Evolutionary conservation across 2,797 vertebrate genomes (phyloP).

Genomic region (Gadopsis bispinosus): DNA sequence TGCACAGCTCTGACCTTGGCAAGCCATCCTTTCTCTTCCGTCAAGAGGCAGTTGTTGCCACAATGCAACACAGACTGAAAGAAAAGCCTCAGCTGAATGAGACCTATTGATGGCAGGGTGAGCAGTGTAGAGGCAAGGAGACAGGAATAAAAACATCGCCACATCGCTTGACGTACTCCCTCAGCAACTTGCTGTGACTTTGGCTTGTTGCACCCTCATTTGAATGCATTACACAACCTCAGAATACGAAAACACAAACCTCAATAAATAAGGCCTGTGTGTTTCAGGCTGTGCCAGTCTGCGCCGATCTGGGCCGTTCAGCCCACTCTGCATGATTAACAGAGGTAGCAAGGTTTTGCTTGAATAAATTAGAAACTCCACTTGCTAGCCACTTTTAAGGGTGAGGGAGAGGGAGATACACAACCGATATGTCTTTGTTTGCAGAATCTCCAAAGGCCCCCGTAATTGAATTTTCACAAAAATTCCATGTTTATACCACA

Average conservation of each 20-base stretch:
- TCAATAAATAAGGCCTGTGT: constrained; percentile 79
- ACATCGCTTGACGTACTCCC: constrained; percentile 76
- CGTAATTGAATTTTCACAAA: constrained; percentile 82
- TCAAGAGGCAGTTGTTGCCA: constrained; percentile 75
- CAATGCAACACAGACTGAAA: constrained; percentile 70
- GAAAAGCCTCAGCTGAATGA: constrained; percentile 76
- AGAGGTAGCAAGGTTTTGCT: constrained; percentile 70
- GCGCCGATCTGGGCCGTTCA: constrained; percentile 73
- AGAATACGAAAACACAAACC: constrained; percentile 79
- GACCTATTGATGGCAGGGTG: constrained; percentile 79
- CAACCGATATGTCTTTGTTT: constrained; percentile 75
- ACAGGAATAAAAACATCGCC: constrained; percentile 75
- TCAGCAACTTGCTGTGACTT: constrained; percentile 75
- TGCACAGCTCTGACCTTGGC: constrained; percentile 81
- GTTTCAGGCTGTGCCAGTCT: constrained; percentile 72
- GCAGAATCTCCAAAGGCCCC: constrained; percentile 79
- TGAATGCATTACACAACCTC: constrained; percentile 81
- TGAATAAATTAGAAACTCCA: constrained; percentile 82
- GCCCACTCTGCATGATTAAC: constrained; percentile 79
- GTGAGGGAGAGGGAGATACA: constrained; percentile 51
- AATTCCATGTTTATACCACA: constrained; percentile 81
- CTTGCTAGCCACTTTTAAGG: constrained; percentile 57
- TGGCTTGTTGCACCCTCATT: constrained; percentile 79
- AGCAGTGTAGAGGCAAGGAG: constrained; percentile 74
- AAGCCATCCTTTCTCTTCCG: constrained; percentile 68